Base-by-base conservation (phyloP, 2,113 vertebrate genomes). In the Bubalus kerabau region DNA sequence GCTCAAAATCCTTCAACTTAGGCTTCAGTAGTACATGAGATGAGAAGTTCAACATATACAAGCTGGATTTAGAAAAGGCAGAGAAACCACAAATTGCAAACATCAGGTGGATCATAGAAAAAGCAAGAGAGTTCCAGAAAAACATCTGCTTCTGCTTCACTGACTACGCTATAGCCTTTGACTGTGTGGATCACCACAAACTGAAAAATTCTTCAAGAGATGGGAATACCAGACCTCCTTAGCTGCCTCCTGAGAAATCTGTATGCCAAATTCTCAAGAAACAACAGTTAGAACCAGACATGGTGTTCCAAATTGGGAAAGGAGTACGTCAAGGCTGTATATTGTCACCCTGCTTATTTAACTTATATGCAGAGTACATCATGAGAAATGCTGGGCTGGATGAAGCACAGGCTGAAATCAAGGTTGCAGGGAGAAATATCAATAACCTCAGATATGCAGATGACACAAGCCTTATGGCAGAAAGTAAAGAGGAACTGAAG, bases 331-430 rank as follows among this genome's bases (percentile, higher is more conserved):
- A 40, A 71, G 5, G n/a, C 67, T 71, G 21, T 71, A 71, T 71
- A 19, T 23, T 40, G 67, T 74, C n/a, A 74, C 19, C n/a, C 11
- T 40, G 67, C 67, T 23, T 74, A 23, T 74, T 40, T 74, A 40
- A 40, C 67, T 23, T 40, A 11, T 74, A 74, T 40, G n/a, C n/a
- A 40, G 67, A 74, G n/a, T 74, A 40, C 19, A 74, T 40, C 19
- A 40, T 74, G 19, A 23, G n/a, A 71, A 71, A 23, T 0, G 2
- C 19, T 0, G 1, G 19, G 19, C 4, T 40, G n/a, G 19, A 71
- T 23, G n/a, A 40, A 74, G 67, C n/a, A 3, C 19, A 74, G 5
- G 19, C n/a, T 74, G n/a, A 36, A 74, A 12, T 74, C 67, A 74
- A 23, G 67, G 40, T 74, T 74, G n/a, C 67, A 6, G 10, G 19